Evolutionary conservation across 2,888 invertebrate genomes (phyloP).

Genomic region (Oligia strigilis): DNA sequence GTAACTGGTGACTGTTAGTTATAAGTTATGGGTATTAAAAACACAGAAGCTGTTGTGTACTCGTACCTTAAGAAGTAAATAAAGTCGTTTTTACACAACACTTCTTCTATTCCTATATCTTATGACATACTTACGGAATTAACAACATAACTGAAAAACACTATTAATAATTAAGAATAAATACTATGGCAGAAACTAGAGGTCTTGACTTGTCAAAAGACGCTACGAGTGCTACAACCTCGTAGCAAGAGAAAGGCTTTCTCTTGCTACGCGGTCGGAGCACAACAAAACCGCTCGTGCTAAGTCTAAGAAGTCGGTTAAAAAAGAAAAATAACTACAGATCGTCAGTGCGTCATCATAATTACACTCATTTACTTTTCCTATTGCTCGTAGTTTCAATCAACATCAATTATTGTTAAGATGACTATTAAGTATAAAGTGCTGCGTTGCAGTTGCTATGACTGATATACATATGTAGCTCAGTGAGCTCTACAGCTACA

Average conservation of each 20-base stretch:
- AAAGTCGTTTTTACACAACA: not conserved
- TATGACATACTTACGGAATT: not conserved
- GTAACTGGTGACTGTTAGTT: not conserved
- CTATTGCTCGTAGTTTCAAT: conserved; percentile 1
- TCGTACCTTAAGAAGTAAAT: not conserved
- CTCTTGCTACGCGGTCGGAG: not conserved
- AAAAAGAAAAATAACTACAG: no score
- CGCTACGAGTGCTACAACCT: conserved; percentile 14
- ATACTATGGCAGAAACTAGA: not conserved
- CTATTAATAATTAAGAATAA: no score
- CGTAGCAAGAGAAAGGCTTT: conserved; percentile 21
- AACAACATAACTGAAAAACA: not conserved
- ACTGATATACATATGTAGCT: conserved; percentile 17
- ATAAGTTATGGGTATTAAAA: not conserved
- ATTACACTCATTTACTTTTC: conserved; percentile 3
- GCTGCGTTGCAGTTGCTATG: conserved; percentile 10
- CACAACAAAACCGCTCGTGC: not conserved
- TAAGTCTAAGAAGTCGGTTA: not conserved
- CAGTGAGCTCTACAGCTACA: conserved; percentile 22
- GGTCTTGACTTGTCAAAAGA: no score
- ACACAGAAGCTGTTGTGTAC: not conserved
- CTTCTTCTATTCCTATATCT: not conserved
- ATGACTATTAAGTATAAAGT: conserved; percentile 9
- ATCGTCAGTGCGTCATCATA: not conserved
- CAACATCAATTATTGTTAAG: conserved; percentile 19